Percentiles rank a stretch among this genome's conserved stretches.
phyloP scores from a whole-genome alignment of 2,797 vertebrate species.

The Liasis olivaceus region DNA sequence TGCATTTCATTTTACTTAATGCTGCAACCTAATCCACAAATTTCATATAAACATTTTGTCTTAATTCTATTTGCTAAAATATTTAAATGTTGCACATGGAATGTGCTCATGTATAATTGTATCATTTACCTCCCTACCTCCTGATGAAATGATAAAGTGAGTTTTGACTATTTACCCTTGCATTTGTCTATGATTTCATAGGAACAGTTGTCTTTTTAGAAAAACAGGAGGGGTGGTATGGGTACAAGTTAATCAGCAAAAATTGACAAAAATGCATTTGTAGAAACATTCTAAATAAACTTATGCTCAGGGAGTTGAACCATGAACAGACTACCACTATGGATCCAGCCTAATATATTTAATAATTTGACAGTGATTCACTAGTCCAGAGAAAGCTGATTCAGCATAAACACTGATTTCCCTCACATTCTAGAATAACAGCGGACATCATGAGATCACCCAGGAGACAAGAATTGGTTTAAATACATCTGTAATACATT shows the following conservation, averaged over 20 bases:
- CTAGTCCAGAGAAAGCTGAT: background rate
- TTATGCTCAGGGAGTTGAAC: background rate
- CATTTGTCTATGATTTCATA: background rate
- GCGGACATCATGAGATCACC: background rate
- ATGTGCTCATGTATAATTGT: background rate
- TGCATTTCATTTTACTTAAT: too few species aligned
- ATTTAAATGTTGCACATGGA: background rate
- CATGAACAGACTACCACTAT: background rate
- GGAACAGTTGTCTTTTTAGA: background rate
- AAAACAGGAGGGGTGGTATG: background rate
- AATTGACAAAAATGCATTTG: background rate
- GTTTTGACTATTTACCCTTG: background rate
- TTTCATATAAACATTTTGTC: too few species aligned
- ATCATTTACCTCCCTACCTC: background rate
- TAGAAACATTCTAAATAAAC: background rate
- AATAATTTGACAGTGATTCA: background rate
- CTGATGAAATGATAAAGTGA: background rate
- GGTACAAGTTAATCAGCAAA: background rate
- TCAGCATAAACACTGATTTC: background rate
- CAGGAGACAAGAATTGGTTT: background rate
- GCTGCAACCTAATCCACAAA: too few species aligned
- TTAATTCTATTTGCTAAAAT: background rate
- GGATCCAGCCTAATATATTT: background rate
- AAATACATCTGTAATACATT: background rate
- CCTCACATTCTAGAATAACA: background rate